Base-by-base conservation (phyloP, 2,888 invertebrate genomes). In the Macrostomum cliftonense region DNA sequence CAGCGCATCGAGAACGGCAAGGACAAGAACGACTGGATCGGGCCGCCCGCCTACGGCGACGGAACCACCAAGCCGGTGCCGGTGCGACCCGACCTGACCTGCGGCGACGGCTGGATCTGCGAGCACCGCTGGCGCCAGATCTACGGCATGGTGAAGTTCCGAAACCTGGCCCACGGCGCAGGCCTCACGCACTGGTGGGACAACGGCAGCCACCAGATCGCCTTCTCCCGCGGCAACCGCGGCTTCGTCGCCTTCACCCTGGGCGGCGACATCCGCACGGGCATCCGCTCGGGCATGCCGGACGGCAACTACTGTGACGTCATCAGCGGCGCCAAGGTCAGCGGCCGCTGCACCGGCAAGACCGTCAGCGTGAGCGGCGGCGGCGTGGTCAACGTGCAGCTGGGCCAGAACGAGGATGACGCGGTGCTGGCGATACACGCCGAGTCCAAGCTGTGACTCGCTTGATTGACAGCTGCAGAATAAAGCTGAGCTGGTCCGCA, bases 351-450 rank as follows among this genome's bases (percentile, higher is more conserved):
- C 16, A 61, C 62, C 47, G 56, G 56, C 14, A 57, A 55, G 48
- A 59, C 58, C 46, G 51, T 65, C 20, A 59, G 56, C 1, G 63
- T 65, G 0, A 59, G 59, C 45, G 55, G 58, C 2, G 56, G 54
- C 42, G 64, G 64, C 13, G 58, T 48, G 19, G 62, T 79, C 0
- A 61, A 70, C 45, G 76, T 82, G 16, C 40, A 40, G 16, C 16
- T 40, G 5, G 40, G 20, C 16, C 40, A 16, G 16, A 40, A 9
- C 17, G 40, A 40, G 40, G 40, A 40, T 9, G 40, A 40, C 17
- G 40, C 40, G 5, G 40, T 40, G 20, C 9, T 40, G 40, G 40
- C 40, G 5, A 40, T 40, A 5, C 40, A 40, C 17, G 16, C 40
- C 17, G 40, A 28, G 28, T 28, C 28, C 28, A 28, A 28, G 28